Evolutionary conservation across 2,113 vertebrate genomes (phyloP).

Genomic region (Loxodonta africana): DNA sequence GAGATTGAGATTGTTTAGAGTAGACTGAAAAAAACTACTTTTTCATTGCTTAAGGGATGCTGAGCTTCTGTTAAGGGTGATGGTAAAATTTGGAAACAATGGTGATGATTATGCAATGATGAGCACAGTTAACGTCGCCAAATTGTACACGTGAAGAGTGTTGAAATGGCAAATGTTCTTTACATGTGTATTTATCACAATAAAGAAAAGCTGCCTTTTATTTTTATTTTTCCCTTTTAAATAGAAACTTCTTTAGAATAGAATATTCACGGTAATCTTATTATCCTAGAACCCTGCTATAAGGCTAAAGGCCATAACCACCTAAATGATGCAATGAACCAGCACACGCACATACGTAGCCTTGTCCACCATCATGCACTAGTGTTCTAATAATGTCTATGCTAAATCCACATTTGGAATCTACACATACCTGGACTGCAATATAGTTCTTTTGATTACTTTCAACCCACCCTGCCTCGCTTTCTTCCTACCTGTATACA

Average conservation of each 20-base stretch:
- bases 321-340: neutral
- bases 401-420: neutral
- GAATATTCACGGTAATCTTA: neutral
- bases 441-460: neutral
- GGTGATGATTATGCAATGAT: neutral
- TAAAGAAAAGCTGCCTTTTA: neutral
- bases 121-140: neutral
- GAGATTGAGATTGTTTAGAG: neutral
- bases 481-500: too few species aligned
- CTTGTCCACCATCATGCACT: too few species aligned
- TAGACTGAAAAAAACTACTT: neutral
- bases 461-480: neutral
- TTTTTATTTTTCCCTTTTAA: neutral
- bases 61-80: neutral
- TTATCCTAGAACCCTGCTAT: neutral
- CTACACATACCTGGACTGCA: too few species aligned
- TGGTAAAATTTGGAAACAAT: neutral
- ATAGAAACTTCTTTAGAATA: neutral
- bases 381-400: neutral
- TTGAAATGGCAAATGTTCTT: neutral
- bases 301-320: neutral
- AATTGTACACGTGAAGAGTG: neutral
- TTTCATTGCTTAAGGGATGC: neutral
- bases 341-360: too few species aligned
- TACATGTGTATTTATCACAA: neutral